Percentiles rank a stretch among this genome's conserved stretches.
phyloP scores from a whole-genome alignment of 2,113 vertebrate genomes.

The Zingel zingel region DNA sequence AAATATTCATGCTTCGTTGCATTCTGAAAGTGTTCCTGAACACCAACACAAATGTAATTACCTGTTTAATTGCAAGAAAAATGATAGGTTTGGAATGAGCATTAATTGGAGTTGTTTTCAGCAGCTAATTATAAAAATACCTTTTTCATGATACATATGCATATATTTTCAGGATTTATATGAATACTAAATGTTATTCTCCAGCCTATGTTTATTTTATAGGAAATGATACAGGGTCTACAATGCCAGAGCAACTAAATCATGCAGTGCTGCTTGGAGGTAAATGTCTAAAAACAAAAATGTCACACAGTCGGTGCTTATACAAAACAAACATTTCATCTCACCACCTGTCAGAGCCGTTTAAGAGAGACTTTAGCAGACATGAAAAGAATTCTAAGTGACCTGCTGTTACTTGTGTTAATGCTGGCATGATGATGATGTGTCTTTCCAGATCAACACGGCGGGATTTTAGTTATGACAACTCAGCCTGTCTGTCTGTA shows the following conservation, averaged over 20 bases:
- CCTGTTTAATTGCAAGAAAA: constrained; percentile 66
- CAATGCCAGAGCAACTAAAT: neutral
- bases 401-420: constrained; percentile 46
- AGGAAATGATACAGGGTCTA: neutral
- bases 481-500: constrained; percentile 6
- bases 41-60: constrained; percentile 56
- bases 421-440: constrained; percentile 27
- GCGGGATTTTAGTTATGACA: constrained; percentile 16
- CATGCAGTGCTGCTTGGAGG: neutral
- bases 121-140: neutral
- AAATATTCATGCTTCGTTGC: constrained; percentile 71
- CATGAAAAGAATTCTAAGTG: constrained; percentile 32
- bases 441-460: constrained; percentile 34
- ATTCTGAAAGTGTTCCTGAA: constrained; percentile 35
- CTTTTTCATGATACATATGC: neutral
- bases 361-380: constrained; percentile 41
- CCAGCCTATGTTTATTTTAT: neutral
- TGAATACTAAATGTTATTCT: constrained; percentile 3
- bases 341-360: constrained; percentile 40
- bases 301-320: neutral
- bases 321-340: constrained; percentile 36
- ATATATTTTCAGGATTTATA: constrained; percentile 8
- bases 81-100: constrained; percentile 49
- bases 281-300: neutral
- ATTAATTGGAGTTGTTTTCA: constrained; percentile 40